Conservation (phyloP, 2,797 vertebrate species). For the Hapalemur alaotrensis region DNA sequence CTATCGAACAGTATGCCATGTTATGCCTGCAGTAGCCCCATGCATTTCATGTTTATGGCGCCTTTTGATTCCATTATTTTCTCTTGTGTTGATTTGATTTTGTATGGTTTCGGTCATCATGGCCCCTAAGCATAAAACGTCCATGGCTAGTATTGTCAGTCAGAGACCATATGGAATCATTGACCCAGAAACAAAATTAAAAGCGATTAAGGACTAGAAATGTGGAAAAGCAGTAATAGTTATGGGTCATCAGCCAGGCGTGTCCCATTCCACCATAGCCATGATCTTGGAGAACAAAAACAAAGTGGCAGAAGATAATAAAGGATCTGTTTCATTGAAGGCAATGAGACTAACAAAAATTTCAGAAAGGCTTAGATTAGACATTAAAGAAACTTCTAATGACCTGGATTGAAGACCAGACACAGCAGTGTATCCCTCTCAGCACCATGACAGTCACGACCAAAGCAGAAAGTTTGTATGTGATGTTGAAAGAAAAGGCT, state of each 20-base stretch:
- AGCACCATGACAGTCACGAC: too few species aligned
- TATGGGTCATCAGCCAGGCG: neutral
- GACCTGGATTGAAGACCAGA: neutral
- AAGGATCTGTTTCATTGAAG: neutral
- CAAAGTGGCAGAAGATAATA: neutral
- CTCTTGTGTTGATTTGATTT: neutral
- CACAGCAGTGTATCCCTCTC: neutral
- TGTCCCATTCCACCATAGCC: too few species aligned
- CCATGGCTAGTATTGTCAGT: neutral
- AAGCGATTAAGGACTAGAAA: neutral
- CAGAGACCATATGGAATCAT: neutral
- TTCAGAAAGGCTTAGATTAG: neutral
- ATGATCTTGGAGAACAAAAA: neutral
- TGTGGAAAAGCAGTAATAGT: neutral
- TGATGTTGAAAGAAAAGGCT: neutral
- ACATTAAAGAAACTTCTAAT: neutral
- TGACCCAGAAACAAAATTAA: neutral
- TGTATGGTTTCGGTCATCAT: neutral
- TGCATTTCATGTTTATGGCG: neutral
- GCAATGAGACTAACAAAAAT: neutral
- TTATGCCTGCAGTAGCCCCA: neutral
- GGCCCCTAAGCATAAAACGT: neutral
- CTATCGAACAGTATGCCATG: neutral
- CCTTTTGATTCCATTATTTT: neutral
- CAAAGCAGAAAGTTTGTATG: neutral